phyloP scores from a whole-genome alignment of 2,888 invertebrate genomes.

The Lucinisca nassula region DNA sequence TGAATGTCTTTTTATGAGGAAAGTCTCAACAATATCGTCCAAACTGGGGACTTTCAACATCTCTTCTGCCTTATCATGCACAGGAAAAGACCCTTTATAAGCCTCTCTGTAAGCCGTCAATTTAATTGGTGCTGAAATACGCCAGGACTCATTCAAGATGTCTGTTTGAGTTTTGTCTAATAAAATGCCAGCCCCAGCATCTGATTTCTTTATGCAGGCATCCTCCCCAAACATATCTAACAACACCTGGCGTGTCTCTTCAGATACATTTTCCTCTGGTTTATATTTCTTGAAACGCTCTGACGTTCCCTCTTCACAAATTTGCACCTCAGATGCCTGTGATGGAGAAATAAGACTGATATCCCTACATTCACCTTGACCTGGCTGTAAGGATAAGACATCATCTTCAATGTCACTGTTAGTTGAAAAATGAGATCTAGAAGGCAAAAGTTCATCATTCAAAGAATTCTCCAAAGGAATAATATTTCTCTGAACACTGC shows the following conservation, averaged over 20 bases:
- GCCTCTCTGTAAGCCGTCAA: constrained; percentile 47
- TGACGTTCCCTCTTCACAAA: too few species aligned
- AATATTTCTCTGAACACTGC: neutral
- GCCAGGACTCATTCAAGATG: constrained; percentile 43
- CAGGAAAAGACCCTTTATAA: constrained; percentile 43
- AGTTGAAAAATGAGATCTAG: too few species aligned
- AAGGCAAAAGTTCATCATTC: neutral
- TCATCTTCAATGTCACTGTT: too few species aligned
- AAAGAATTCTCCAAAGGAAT: neutral
- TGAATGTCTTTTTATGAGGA: too few species aligned
- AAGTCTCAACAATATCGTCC: too few species aligned
- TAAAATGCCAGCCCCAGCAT: neutral
- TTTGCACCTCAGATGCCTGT: too few species aligned
- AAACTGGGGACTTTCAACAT: too few species aligned
- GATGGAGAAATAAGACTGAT: too few species aligned
- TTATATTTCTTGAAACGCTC: neutral
- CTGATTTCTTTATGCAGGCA: neutral
- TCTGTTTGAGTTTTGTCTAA: constrained; percentile 35
- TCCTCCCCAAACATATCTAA: neutral
- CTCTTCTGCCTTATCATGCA: constrained; percentile 16
- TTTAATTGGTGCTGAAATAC: constrained; percentile 15
- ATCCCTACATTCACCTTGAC: too few species aligned
- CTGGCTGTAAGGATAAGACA: neutral
- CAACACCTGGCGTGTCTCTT: neutral
- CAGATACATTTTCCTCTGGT: neutral